phyloP scores from a whole-genome alignment of 2,888 invertebrate species.

The Carabus problematicus region DNA sequence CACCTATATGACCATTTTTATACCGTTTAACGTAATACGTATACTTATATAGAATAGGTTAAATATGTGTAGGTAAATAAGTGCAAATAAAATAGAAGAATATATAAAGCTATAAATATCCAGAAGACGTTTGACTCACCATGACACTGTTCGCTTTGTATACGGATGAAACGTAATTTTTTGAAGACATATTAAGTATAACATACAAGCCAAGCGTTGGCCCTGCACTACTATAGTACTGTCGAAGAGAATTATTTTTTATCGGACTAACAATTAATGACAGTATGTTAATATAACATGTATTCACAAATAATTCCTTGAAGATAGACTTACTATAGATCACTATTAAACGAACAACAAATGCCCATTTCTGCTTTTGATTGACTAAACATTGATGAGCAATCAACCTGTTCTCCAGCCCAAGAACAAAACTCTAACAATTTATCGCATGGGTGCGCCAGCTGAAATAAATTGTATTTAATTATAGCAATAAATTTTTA shows the following conservation, averaged over 20 bases:
- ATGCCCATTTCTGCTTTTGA: neutral
- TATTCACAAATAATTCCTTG: no score
- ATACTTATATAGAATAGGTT: no score
- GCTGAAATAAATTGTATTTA: no score
- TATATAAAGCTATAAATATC: neutral
- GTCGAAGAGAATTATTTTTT: neutral
- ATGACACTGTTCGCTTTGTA: neutral
- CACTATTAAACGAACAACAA: slow-evolving; percentile 6
- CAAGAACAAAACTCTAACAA: neutral
- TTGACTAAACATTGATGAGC: neutral
- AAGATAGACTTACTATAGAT: neutral
- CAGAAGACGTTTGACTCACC: no score
- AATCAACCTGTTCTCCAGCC: neutral
- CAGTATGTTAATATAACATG: neutral
- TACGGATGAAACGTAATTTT: neutral
- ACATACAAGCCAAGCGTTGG: neutral
- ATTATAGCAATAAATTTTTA: no score
- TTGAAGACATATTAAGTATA: slow-evolving; percentile 3
- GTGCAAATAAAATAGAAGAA: no score
- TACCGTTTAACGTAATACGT: no score
- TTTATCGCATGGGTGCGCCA: neutral
- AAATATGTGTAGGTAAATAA: no score
- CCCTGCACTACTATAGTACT: neutral
- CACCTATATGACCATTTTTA: neutral
- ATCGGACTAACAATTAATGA: neutral